Percentiles rank a stretch among this genome's conserved stretches.
These are phyloP conservation scores for Altica lythri DNA, from an alignment of 2,888 invertebrate species.

Conservation along the genomic window DNA sequence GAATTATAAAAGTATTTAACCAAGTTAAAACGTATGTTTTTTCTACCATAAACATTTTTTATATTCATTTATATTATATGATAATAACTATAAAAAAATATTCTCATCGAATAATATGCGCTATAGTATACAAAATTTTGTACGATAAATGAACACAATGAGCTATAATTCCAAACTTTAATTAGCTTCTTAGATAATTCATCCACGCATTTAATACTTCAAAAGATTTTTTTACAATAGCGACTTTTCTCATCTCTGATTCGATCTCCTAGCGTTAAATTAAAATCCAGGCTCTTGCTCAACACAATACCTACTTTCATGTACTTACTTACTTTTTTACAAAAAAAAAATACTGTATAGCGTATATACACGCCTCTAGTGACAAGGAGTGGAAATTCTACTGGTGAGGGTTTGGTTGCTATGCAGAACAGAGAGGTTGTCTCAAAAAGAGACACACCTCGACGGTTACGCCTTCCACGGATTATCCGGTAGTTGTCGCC, in stretches of 20 bases:
- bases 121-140: slow-evolving; percentile 4
- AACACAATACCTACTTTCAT: slow-evolving; percentile 17
- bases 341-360: too few relatives aligned
- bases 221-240: slow-evolving; percentile 4
- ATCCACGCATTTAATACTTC: slow-evolving; percentile 20
- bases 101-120: neutral
- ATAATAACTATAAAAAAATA: too few relatives aligned
- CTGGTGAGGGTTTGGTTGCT: slow-evolving; percentile 23
- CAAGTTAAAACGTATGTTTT: too few relatives aligned
- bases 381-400: slow-evolving; percentile 8
- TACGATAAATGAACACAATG: slow-evolving; percentile 2
- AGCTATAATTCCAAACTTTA: slow-evolving; percentile 6
- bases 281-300: slow-evolving; percentile 14
- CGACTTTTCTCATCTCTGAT: neutral
- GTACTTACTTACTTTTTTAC: slow-evolving; percentile 3
- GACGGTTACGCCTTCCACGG: slow-evolving; percentile 2
- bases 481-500: slow-evolving; percentile 37
- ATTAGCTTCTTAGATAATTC: slow-evolving; percentile 21
- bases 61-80: too few relatives aligned
- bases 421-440: slow-evolving; percentile 16
- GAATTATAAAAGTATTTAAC: too few relatives aligned
- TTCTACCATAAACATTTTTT: too few relatives aligned
- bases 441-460: slow-evolving; percentile 18
- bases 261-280: slow-evolving; percentile 7
- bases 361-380: slow-evolving; percentile 6